Conservation (phyloP, 2,888 invertebrate genomes). For the Sipunculus nudus region DNA sequence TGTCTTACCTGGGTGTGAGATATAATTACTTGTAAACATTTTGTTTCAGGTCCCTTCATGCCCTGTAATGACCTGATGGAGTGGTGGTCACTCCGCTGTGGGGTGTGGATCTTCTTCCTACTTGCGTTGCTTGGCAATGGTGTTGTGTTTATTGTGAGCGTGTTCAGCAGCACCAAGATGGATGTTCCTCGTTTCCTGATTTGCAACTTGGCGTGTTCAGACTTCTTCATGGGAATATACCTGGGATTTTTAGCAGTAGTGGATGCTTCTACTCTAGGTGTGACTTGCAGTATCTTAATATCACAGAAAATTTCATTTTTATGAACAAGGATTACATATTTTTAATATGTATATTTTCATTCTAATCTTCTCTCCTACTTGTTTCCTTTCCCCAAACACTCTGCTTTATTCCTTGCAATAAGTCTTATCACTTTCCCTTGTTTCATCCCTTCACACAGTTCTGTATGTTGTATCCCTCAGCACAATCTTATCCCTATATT, state of each 20-base stretch:
- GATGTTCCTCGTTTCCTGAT: conserved; percentile 96
- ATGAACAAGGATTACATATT: too few relatives aligned
- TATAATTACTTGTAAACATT: too few relatives aligned
- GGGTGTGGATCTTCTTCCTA: conserved; percentile 96
- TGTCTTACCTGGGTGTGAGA: too few relatives aligned
- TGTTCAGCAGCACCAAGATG: conserved; percentile 91
- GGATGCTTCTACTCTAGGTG: conserved; percentile 91
- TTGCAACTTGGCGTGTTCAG: conserved; percentile 94
- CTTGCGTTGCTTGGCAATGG: conserved; percentile 96
- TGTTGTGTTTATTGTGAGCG: conserved; percentile 90
- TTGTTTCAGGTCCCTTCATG: conserved; percentile 84
- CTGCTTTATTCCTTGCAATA: too few relatives aligned
- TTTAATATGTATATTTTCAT: too few relatives aligned
- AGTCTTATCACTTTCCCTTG: too few relatives aligned
- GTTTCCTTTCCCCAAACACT: too few relatives aligned
- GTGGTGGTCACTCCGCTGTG: conserved; percentile 97
- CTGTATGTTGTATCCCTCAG: too few relatives aligned
- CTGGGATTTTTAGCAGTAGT: conserved; percentile 93
- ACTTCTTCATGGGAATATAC: conserved; percentile 97
- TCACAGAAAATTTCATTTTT: neutral
- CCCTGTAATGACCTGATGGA: conserved; percentile 96
- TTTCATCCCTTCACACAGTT: too few relatives aligned
- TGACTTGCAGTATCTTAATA: conserved; percentile 70
- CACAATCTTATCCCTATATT: too few relatives aligned
- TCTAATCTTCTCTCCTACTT: too few relatives aligned